Percentiles rank a stretch among this genome's conserved stretches.
phyloP scores from a whole-genome alignment of 2,888 invertebrate genomes.

The Acleris laterana region DNA sequence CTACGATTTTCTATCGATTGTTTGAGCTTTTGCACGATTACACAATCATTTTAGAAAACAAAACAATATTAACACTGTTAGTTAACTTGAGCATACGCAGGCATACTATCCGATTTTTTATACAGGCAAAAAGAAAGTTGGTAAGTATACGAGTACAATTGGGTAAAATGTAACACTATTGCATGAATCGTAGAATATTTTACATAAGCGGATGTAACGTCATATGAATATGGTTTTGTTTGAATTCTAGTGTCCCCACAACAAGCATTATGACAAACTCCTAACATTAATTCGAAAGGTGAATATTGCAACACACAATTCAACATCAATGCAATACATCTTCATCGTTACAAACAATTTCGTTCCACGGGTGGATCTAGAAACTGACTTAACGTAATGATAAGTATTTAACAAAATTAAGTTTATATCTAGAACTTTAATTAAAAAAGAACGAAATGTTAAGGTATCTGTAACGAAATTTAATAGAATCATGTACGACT shows the following conservation, averaged over 20 bases:
- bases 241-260: slow-evolving; percentile 57
- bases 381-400: slow-evolving; percentile 20
- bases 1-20: no score
- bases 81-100: no score
- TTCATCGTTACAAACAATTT: slow-evolving; percentile 29
- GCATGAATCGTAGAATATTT: no score
- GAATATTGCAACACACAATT: slow-evolving; percentile 54
- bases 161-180: no score
- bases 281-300: slow-evolving; percentile 54
- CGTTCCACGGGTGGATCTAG: slow-evolving; percentile 24
- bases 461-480: background rate
- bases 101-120: no score
- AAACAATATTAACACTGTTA: no score
- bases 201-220: no score
- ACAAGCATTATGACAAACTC: slow-evolving; percentile 48
- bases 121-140: no score
- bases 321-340: slow-evolving; percentile 32
- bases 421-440: slow-evolving; percentile 25
- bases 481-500: slow-evolving; percentile 15
- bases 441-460: slow-evolving; percentile 10
- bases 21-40: no score
- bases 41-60: no score
- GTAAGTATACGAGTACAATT: no score
- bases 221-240: background rate
- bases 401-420: slow-evolving; percentile 33